A percentile compares a stretch with the other conserved stretches of the same genome.
phyloP scores from a whole-genome alignment of 2,888 invertebrate genomes.

The Amblyjoppa fuscipennis region DNA sequence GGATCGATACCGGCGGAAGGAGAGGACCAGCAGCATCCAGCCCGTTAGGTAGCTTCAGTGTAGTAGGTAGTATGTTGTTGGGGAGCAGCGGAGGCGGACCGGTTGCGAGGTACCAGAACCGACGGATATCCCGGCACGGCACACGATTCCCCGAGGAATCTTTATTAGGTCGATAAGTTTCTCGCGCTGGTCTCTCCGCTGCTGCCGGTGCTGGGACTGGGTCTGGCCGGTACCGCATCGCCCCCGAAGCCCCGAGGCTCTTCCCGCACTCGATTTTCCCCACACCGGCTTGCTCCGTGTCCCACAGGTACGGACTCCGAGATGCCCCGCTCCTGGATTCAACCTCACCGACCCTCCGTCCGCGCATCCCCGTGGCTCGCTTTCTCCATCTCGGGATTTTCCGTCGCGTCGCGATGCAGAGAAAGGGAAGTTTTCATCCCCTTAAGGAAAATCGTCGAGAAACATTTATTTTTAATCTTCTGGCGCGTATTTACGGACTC shows the following conservation, averaged over 20 bases:
- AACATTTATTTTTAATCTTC: neutral
- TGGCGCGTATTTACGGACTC: neutral
- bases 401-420: neutral
- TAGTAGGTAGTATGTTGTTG: neutral
- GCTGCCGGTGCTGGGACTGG: slow-evolving; percentile 2
- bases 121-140: slow-evolving; percentile 48
- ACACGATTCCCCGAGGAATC: slow-evolving; percentile 65
- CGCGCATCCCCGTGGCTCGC: neutral
- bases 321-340: slow-evolving; percentile 43
- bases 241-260: slow-evolving; percentile 56
- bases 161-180: slow-evolving; percentile 71
- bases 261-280: slow-evolving; percentile 55
- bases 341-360: neutral
- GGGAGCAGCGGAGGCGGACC: slow-evolving; percentile 1
- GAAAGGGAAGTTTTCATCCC: neutral
- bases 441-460: neutral
- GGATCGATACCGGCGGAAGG: slow-evolving; percentile 55
- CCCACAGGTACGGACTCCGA: slow-evolving; percentile 54
- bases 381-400: slow-evolving; percentile 12
- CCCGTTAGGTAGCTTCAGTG: neutral
- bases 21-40: slow-evolving; percentile 17
- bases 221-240: slow-evolving; percentile 14
- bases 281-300: slow-evolving; percentile 5
- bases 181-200: slow-evolving; percentile 36
- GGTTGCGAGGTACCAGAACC: slow-evolving; percentile 14